Evolutionary conservation across 2,888 invertebrate species (phyloP).

Genomic region (Catocala fraxini): DNA sequence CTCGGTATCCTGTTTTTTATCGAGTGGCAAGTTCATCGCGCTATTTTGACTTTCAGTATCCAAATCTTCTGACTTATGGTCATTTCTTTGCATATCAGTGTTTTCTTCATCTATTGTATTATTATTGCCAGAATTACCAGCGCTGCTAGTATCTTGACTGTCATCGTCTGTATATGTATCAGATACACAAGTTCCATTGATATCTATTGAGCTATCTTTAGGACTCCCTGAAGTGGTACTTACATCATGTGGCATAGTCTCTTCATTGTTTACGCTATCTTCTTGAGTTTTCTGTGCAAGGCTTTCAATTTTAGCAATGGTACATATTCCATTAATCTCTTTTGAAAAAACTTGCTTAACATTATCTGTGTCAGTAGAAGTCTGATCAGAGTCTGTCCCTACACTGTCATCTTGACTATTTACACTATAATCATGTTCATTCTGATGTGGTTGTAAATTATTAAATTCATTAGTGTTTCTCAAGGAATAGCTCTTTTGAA

Average conservation of each 20-base stretch:
- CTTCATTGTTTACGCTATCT: slow-evolving; percentile 8
- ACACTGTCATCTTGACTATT: slow-evolving; percentile 15
- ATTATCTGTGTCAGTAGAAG: slow-evolving; percentile 32
- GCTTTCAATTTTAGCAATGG: slow-evolving; percentile 21
- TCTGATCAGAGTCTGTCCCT: slow-evolving; percentile 25
- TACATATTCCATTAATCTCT: slow-evolving; percentile 10
- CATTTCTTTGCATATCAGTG: background rate
- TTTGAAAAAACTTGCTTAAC: slow-evolving; percentile 18
- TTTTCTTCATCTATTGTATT: slow-evolving; percentile 9
- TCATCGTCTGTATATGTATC: slow-evolving; percentile 31
- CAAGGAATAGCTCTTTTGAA: slow-evolving; percentile 59
- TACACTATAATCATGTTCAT: slow-evolving; percentile 66
- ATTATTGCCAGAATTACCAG: slow-evolving; percentile 17
- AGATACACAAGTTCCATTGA: slow-evolving; percentile 27
- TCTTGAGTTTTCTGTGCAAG: slow-evolving; percentile 12
- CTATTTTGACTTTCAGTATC: background rate
- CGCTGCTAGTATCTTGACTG: slow-evolving; percentile 14
- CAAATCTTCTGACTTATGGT: background rate
- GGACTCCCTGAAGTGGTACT: background rate
- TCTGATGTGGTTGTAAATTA: slow-evolving; percentile 50
- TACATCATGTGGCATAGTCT: background rate
- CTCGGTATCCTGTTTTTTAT: too few species aligned
- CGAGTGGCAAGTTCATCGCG: background rate
- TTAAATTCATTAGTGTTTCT: slow-evolving; percentile 67
- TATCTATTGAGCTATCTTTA: slow-evolving; percentile 16